Base-by-base conservation (phyloP, 2,888 invertebrate species). In the Iselma pallidipennis region DNA sequence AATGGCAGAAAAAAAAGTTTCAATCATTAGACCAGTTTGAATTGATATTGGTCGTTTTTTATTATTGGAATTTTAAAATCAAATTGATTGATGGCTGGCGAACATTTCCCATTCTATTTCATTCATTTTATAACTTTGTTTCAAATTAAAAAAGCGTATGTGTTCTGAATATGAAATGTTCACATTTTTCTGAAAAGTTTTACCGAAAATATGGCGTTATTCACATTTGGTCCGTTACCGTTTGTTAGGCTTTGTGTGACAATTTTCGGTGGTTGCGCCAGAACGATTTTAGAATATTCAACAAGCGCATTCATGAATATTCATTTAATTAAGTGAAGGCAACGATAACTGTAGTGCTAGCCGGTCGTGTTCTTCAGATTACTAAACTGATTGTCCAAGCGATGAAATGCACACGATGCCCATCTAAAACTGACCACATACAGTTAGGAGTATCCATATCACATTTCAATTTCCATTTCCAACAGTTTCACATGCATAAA, bases 261-360 rank as follows among this genome's bases (percentile, higher is more conserved):
- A 70, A 71, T 72, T 73, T 72, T 71, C 71, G 60, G 66, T 66
- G 60, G 67, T 62, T 67, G 63, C 54, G 62, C 66, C 69, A 12
- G 5, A 45, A 62, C 64, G 65, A 67, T 66, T 62, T 45, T 65
- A 67, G 75, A 75, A 75, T 74, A 75, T 75, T 74, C 74, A 74
- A 74, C 75, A 74, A 73, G 72, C 72, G 64, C 69, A 68, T 65
- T 72, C 73, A 76, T 76, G 75, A 75, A 76, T 76, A 76, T 76
- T 76, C 76, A 76, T 76, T 74, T 73, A 73, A 76, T 76, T 75
- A 76, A 76, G 74, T 75, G 74, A 74, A 74, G 73, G 73, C 72
- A 70, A 68, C 69, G 74, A 74, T 71, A 73, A 73, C 72, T 69
- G 67, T 66, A 65, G 65, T 67, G 67, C 68, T 69, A 71, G 70